Evolutionary conservation across 2,888 invertebrate species (phyloP).

Genomic region (Polietes domitor): DNA sequence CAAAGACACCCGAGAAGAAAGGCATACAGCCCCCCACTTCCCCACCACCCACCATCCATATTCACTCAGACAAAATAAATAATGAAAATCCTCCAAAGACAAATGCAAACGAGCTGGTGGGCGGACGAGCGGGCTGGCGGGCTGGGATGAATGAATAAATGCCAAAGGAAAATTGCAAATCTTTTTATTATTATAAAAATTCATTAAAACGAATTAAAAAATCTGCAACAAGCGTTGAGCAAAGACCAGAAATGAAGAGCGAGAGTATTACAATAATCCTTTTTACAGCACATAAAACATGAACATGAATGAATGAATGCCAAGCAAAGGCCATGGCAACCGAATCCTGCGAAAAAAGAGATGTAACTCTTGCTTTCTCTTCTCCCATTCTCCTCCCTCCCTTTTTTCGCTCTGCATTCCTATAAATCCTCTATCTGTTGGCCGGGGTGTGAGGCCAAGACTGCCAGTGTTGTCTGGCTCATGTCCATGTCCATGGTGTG

Average conservation of each 20-base stretch:
- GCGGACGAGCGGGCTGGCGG: neutral
- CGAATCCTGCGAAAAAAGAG: neutral
- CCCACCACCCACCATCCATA: too few species aligned
- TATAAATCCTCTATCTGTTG: neutral
- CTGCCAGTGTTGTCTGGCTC: too few species aligned
- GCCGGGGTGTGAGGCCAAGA: too few species aligned
- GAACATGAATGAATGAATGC: too few species aligned
- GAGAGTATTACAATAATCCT: conserved; percentile 44
- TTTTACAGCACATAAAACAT: conserved; percentile 33
- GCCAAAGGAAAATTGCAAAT: conserved; percentile 35
- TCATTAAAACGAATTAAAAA: conserved; percentile 55
- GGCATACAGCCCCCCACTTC: neutral
- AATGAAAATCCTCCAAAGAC: conserved; percentile 2
- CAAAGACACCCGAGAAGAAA: neutral
- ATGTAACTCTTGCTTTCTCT: neutral
- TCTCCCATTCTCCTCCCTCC: neutral
- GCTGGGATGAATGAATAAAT: too few species aligned
- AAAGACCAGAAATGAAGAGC: conserved; percentile 21
- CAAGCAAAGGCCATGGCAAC: conserved; percentile 32
- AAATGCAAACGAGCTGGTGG: conserved; percentile 35
- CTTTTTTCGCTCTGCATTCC: neutral
- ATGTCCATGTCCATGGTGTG: neutral
- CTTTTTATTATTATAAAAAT: conserved; percentile 46
- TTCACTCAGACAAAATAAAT: neutral
- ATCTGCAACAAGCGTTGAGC: conserved; percentile 5